Conservation (phyloP, 92 coral and sea anemone genomes). For the Palythoa heliodiscus region DNA sequence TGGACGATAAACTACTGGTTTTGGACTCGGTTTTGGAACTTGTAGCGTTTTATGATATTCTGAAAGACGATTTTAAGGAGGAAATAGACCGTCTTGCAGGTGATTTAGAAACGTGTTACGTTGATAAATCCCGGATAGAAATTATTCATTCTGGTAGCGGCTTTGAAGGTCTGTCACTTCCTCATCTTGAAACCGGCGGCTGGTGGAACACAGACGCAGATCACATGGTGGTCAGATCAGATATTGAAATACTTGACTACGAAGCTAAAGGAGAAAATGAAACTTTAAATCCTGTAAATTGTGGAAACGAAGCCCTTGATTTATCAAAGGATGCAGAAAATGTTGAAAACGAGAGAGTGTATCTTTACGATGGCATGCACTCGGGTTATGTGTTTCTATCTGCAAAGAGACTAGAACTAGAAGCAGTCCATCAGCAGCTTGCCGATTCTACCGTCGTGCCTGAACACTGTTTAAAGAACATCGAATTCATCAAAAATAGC, state of each 20-base stretch:
- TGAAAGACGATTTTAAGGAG: constrained; percentile 60
- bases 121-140: constrained; percentile 56
- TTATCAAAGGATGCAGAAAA: background rate
- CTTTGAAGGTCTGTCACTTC: constrained; percentile 74
- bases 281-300: constrained; percentile 2
- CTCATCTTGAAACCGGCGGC: constrained; percentile 54
- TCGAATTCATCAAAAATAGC: constrained; percentile 58
- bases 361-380: constrained; percentile 58
- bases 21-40: constrained; percentile 59
- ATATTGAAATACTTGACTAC: constrained; percentile 51
- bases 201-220: constrained; percentile 84
- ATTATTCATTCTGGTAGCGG: constrained; percentile 80
- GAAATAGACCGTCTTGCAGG: constrained; percentile 44
- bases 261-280: background rate
- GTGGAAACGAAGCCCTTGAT: constrained; percentile 7
- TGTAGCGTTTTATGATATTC: constrained; percentile 71
- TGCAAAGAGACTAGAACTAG: constrained; percentile 9
- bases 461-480: constrained; percentile 52
- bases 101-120: constrained; percentile 61
- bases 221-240: constrained; percentile 76
- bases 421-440: background rate
- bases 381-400: constrained; percentile 63
- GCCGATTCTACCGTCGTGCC: constrained; percentile 10
- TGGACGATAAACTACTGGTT: constrained; percentile 47
- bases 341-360: constrained; percentile 28